Evolutionary conservation across 2,797 vertebrate species (phyloP).

Genomic region (Choloepus didactylus): DNA sequence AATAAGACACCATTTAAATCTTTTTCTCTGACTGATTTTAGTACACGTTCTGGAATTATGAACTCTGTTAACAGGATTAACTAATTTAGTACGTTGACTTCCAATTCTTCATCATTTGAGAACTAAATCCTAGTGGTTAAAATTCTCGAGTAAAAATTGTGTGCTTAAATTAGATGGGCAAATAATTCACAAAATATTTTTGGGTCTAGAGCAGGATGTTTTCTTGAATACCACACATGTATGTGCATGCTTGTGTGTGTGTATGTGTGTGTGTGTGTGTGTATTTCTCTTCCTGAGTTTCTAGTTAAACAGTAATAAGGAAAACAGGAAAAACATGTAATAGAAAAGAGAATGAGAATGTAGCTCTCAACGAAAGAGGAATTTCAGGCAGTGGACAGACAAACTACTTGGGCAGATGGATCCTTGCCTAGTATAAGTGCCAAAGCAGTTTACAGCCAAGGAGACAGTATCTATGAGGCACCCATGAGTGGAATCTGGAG

Average conservation of each 20-base stretch:
- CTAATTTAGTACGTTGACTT: background rate
- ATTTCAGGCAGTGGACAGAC: background rate
- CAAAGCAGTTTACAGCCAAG: background rate
- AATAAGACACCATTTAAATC: background rate
- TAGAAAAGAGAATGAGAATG: background rate
- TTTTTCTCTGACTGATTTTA: constrained; percentile 17
- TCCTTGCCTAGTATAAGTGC: background rate
- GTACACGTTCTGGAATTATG: background rate
- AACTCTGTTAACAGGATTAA: background rate
- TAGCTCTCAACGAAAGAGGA: background rate
- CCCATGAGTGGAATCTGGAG: accelerated
- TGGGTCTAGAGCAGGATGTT: background rate
- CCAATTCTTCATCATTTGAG: background rate
- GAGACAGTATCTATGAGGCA: background rate
- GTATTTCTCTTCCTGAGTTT: background rate
- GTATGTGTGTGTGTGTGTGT: background rate
- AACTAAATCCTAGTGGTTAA: background rate
- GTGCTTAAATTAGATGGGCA: background rate
- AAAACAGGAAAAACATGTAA: background rate
- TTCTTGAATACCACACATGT: background rate
- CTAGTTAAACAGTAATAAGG: background rate
- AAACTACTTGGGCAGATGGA: background rate
- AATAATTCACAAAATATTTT: background rate
- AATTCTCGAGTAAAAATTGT: background rate
- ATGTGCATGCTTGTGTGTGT: background rate